These are phyloP conservation scores for Nymphalis urticae DNA, from an alignment of 2,888 invertebrate genomes.

Conservation along the genomic window DNA sequence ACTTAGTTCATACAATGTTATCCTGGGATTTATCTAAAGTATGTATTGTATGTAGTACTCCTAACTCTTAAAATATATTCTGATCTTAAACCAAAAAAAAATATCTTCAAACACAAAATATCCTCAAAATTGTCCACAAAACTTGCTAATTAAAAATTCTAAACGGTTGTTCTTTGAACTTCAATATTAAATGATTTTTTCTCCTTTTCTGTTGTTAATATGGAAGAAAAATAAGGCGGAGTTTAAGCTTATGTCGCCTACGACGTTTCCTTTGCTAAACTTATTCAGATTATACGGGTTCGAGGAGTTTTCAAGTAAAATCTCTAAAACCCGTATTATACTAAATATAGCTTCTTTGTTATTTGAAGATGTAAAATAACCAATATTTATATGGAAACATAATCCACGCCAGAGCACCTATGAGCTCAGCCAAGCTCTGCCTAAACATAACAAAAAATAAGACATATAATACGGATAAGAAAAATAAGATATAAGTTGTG, in stretches of 20 bases:
- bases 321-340: neutral
- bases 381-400: neutral
- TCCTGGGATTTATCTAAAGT: no score
- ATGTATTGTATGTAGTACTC: no score
- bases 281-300: neutral
- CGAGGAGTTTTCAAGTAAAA: neutral
- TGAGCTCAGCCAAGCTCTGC: no score
- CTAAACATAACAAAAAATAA: no score
- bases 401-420: neutral
- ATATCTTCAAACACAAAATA: no score
- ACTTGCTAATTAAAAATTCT: slow-evolving; percentile 1
- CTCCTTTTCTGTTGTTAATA: neutral
- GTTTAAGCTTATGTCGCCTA: neutral
- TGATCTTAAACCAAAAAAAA: no score
- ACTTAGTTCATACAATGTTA: no score
- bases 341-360: no score
- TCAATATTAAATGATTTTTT: slow-evolving; percentile 5
- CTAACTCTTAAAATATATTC: no score
- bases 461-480: no score
- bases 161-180: neutral
- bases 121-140: neutral
- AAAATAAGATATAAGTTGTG: no score
- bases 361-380: no score
- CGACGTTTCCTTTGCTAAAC: neutral
- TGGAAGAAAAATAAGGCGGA: neutral